Conservation (phyloP, 2,113 vertebrate species). For the Ramphastos sulfuratus region DNA sequence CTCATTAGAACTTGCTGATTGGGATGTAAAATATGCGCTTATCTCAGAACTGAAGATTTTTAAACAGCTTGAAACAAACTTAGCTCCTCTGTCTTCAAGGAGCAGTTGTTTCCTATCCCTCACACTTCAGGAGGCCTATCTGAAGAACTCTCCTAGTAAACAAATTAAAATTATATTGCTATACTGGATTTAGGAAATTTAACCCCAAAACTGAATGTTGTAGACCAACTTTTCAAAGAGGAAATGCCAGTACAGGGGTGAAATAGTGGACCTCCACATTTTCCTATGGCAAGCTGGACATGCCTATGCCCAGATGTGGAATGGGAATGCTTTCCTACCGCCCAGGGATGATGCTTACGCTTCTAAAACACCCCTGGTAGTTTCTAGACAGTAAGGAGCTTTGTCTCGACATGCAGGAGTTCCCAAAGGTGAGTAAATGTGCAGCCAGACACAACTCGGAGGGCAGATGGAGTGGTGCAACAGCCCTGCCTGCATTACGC, state of each 20-base stretch:
- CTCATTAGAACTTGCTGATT: slow-evolving; percentile 5
- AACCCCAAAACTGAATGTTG: not conserved
- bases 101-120: slow-evolving; percentile 8
- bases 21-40: not conserved
- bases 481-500: rapidly evolving
- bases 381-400: not conserved
- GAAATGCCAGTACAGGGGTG: not conserved
- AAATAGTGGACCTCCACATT: not conserved
- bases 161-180: not conserved
- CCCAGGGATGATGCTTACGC: not conserved
- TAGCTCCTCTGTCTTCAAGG: not conserved
- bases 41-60: not conserved
- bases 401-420: not conserved
- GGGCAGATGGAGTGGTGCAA: not conserved
- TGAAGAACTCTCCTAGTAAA: slow-evolving; percentile 4
- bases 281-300: not conserved
- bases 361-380: not conserved
- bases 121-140: not conserved
- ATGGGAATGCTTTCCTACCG: not conserved
- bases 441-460: not conserved
- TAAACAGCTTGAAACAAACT: slow-evolving; percentile 5
- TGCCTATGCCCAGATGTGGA: not conserved
- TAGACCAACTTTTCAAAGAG: not conserved
- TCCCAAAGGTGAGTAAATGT: not conserved
- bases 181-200: not conserved